These are phyloP conservation scores for Hafferia zeledoni DNA, from an alignment of 2,797 vertebrate genomes.

Conservation along the genomic window DNA sequence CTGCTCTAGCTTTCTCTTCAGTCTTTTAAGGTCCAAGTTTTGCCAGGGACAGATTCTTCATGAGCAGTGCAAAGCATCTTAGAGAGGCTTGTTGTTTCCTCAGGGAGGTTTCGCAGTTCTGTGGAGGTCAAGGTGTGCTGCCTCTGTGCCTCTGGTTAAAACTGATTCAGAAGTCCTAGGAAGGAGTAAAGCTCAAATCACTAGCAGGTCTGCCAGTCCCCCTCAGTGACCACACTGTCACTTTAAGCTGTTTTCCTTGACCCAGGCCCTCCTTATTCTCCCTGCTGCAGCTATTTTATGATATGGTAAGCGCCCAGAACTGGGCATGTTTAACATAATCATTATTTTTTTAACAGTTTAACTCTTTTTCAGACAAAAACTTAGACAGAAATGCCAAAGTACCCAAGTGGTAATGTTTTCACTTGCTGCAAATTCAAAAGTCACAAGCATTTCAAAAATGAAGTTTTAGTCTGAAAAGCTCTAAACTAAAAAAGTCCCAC, in stretches of 20 bases:
- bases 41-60: background rate
- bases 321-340: conserved; percentile 68
- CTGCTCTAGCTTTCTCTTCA: conserved; percentile 40
- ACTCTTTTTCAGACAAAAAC: conserved; percentile 83
- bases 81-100: background rate
- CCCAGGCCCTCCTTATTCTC: conserved; percentile 37
- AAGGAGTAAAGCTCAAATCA: background rate
- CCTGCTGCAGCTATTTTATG: conserved; percentile 43
- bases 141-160: background rate
- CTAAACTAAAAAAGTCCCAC: background rate
- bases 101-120: background rate
- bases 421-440: background rate
- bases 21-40: background rate
- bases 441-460: background rate
- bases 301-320: conserved; percentile 21
- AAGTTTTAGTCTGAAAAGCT: conserved; percentile 57
- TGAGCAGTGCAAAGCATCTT: background rate
- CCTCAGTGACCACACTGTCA: background rate
- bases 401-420: background rate
- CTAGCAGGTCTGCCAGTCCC: background rate
- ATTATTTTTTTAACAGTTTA: conserved; percentile 59
- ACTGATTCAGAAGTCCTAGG: background rate
- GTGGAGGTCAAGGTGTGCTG: background rate
- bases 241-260: conserved; percentile 33
- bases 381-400: background rate